These are phyloP conservation scores for Hippocampus abdominalis DNA, from an alignment of 2,113 vertebrate species.

Conservation along the genomic window DNA sequence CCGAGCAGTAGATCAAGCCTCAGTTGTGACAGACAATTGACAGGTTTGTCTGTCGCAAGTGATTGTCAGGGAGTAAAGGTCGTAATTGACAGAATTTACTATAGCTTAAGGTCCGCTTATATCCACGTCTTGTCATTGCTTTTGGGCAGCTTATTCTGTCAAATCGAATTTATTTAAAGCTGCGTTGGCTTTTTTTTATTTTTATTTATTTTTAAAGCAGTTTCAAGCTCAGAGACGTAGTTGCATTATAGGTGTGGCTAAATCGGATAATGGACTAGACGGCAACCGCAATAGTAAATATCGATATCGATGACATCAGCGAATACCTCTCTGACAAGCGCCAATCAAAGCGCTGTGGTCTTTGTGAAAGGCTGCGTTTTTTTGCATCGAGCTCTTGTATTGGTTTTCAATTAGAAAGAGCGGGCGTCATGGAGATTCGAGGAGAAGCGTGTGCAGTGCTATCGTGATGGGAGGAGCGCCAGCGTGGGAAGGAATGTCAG, in stretches of 20 bases:
- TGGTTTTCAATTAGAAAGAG: no score
- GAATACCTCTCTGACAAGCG: neutral
- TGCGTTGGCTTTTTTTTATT: neutral
- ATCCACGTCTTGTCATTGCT: neutral
- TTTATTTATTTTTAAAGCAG: neutral
- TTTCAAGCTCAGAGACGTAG: neutral
- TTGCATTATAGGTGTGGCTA: neutral
- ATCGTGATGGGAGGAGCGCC: neutral
- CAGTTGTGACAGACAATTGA: neutral
- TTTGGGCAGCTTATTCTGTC: neutral
- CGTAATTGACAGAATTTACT: neutral
- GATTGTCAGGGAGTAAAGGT: neutral
- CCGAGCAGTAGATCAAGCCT: neutral
- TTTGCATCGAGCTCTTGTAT: neutral
- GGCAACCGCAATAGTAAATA: neutral
- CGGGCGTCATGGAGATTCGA: neutral
- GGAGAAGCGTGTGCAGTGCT: neutral
- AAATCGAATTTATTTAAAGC: neutral
- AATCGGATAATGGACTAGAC: neutral
- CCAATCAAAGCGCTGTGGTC: neutral
- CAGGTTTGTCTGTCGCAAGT: neutral
- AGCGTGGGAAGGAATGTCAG: constrained; percentile 39
- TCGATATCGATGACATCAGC: neutral
- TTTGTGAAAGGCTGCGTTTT: neutral
- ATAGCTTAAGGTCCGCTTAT: neutral